A percentile compares a stretch with the other conserved stretches of the same genome.
Evolutionary conservation across 2,888 invertebrate genomes (phyloP).

Genomic region (Copidosoma aretas): DNA sequence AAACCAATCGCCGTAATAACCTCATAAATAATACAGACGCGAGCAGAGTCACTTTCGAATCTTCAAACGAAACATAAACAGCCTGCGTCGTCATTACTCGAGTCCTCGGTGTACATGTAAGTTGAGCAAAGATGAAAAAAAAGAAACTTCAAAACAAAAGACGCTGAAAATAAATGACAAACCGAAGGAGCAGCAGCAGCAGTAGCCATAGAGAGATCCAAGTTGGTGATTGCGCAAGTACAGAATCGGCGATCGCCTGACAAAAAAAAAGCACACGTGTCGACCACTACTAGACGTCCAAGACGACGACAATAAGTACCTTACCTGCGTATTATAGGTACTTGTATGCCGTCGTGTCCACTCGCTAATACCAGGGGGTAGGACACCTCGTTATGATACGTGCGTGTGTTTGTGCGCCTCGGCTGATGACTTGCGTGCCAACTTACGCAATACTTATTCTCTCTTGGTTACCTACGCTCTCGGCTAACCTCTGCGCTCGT

Average conservation of each 20-base stretch:
- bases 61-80: no score
- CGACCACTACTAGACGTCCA: not conserved
- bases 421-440: constrained; percentile 2
- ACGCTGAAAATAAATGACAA: no score
- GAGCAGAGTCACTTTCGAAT: no score
- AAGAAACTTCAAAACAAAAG: no score
- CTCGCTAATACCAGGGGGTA: constrained; percentile 24
- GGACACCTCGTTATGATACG: constrained; percentile 15
- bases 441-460: constrained; percentile 26
- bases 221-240: constrained; percentile 18
- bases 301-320: not conserved
- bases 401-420: constrained; percentile 6
- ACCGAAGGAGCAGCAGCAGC: no score
- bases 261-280: constrained; percentile 12
- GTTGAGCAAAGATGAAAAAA: no score
- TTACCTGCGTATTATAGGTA: not conserved
- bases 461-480: no score
- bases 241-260: constrained; percentile 13
- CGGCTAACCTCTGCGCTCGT: no score
- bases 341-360: not conserved
- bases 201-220: not conserved
- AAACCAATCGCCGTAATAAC: no score
- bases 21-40: no score
- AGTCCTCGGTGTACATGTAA: no score
- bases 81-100: no score